These are phyloP conservation scores for Eidolon helvum DNA, from an alignment of 2,113 vertebrate genomes.

Conservation along the genomic window DNA sequence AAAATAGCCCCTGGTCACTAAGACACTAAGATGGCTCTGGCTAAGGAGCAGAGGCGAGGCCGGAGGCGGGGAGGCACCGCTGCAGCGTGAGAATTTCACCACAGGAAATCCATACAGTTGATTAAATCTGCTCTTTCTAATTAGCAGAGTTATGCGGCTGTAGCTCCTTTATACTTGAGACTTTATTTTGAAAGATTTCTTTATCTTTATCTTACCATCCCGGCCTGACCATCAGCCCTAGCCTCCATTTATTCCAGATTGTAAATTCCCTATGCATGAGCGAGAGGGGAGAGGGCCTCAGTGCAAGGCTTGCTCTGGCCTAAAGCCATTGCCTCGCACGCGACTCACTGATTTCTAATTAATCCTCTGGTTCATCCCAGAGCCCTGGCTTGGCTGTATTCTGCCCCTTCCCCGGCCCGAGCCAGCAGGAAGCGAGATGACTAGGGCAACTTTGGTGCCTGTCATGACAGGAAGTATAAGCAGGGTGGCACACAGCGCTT, in stretches of 20 bases:
- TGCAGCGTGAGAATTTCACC: background rate
- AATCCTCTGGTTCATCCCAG: constrained; percentile 29
- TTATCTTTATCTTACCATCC: constrained; percentile 35
- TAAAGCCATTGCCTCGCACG: background rate
- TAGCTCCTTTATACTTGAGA: background rate
- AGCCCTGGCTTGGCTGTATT: background rate
- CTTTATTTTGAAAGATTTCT: background rate
- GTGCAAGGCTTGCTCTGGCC: background rate
- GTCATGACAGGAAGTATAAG: background rate
- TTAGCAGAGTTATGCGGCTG: background rate
- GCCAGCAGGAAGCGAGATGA: background rate
- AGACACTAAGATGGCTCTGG: background rate
- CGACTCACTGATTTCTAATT: constrained; percentile 8
- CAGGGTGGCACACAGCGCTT: background rate
- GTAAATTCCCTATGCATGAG: background rate
- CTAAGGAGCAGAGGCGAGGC: background rate
- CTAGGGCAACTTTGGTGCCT: too few species aligned
- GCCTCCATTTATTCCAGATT: background rate
- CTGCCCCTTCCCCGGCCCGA: background rate
- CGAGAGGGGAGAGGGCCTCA: background rate
- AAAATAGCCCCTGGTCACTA: background rate
- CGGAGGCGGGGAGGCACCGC: background rate
- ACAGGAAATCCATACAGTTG: background rate
- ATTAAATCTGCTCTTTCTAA: constrained; percentile 51
- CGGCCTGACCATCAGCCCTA: constrained; percentile 44